A percentile compares a stretch with the other conserved stretches of the same genome.
phyloP scores from a whole-genome alignment of 2,797 vertebrate species.

The Apogon talboti region DNA sequence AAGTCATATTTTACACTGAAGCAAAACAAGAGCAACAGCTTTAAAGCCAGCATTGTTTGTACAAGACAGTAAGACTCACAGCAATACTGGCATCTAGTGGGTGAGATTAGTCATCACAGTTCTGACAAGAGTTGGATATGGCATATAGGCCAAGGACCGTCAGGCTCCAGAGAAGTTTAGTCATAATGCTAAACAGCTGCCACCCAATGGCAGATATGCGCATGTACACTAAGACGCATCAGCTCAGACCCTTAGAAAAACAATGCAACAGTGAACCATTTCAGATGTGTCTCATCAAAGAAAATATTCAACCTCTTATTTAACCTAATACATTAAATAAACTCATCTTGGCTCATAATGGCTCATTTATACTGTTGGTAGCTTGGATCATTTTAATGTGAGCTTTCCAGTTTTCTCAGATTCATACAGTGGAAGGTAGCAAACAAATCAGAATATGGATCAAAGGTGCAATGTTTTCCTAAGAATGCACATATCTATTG shows the following conservation, averaged over 20 bases:
- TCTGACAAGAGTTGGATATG: constrained; percentile 23
- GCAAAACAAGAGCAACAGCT: constrained; percentile 17
- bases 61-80: constrained; percentile 11
- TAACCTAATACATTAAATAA: constrained; percentile 24
- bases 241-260: constrained; percentile 38
- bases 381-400: constrained; percentile 39
- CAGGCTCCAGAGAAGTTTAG: constrained; percentile 32
- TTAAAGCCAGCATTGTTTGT: constrained; percentile 35
- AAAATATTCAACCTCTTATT: constrained; percentile 15
- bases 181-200: constrained; percentile 50
- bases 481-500: not conserved
- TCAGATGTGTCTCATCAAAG: constrained; percentile 22
- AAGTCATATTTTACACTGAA: not conserved
- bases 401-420: constrained; percentile 13
- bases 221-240: constrained; percentile 29
- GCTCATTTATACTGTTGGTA: constrained; percentile 46
- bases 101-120: constrained; percentile 48
- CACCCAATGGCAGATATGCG: constrained; percentile 20
- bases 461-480: constrained; percentile 27
- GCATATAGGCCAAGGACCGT: constrained; percentile 17
- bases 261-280: constrained; percentile 27
- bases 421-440: constrained; percentile 16
- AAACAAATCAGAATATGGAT: constrained; percentile 36
- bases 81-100: constrained; percentile 68
- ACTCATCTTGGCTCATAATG: constrained; percentile 39